phyloP scores from a whole-genome alignment of 2,888 invertebrate genomes.

The Eupithecia pulchellata region DNA sequence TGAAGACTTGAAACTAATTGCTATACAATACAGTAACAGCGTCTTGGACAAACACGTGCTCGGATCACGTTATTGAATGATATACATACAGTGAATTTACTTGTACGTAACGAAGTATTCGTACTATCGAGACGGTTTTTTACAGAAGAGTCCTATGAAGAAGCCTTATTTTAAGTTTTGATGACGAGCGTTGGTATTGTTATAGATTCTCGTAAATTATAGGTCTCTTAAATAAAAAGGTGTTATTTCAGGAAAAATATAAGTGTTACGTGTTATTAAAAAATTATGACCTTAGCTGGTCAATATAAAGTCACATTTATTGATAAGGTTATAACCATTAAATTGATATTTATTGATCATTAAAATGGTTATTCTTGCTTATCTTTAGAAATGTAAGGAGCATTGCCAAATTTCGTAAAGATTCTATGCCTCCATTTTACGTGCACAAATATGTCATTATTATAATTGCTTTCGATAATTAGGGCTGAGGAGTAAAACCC shows the following conservation, averaged over 20 bases:
- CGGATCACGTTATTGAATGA: conserved; percentile 21
- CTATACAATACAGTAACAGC: conserved; percentile 4
- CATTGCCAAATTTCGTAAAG: background rate
- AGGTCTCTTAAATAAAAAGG: background rate
- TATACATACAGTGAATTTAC: conserved; percentile 3
- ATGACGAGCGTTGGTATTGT: background rate
- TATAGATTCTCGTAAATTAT: background rate
- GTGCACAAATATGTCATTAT: background rate
- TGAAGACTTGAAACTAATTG: conserved; percentile 22
- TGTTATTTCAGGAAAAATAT: background rate
- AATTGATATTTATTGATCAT: background rate
- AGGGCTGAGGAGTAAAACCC: background rate
- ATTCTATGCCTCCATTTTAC: background rate
- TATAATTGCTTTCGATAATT: background rate
- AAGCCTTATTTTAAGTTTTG: background rate
- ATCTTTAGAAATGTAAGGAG: background rate
- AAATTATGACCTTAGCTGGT: background rate
- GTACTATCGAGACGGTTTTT: background rate
- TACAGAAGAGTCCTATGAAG: background rate
- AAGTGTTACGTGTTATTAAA: background rate
- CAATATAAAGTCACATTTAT: background rate
- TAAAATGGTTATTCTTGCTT: background rate
- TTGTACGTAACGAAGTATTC: background rate
- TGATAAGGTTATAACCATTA: background rate
- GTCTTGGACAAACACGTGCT: conserved; percentile 26